Evolutionary conservation across 1,140 invertebrate genomes (phyloP).

Genomic region (Zaprionus vittiger): DNA sequence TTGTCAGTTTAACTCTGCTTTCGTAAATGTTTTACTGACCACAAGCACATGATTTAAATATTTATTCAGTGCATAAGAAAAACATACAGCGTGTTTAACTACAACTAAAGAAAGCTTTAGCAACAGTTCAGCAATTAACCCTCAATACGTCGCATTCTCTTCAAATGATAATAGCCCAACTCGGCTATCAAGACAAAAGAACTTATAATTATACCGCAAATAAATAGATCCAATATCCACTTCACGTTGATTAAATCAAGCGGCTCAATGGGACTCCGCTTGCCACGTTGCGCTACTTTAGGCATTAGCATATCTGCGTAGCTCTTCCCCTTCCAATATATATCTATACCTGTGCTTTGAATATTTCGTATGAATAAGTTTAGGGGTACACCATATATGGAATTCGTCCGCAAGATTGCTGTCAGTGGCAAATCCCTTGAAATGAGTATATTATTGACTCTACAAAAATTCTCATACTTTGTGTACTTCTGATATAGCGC

Average conservation of each 20-base stretch:
- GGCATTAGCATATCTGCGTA: background rate
- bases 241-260: background rate
- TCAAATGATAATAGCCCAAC: background rate
- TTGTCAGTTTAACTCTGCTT: background rate
- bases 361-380: background rate
- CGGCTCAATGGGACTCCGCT: background rate
- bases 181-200: conserved; percentile 5
- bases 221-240: conserved; percentile 4
- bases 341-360: background rate
- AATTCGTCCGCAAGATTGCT: conserved; percentile 30
- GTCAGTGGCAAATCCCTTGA: background rate
- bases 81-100: no score
- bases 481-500: conserved; percentile 2
- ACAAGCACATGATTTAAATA: background rate
- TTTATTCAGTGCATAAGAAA: background rate
- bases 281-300: background rate
- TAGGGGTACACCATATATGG: conserved; percentile 22
- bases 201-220: background rate
- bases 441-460: conserved; percentile 2
- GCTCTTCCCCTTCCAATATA: background rate
- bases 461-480: conserved; percentile 14
- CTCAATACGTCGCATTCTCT: background rate
- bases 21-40: background rate
- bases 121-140: background rate
- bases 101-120: background rate